A percentile compares a stretch with the other conserved stretches of the same genome.
Conservation (phyloP, 2,113 vertebrate genomes). For the Camelus bactrianus region DNA sequence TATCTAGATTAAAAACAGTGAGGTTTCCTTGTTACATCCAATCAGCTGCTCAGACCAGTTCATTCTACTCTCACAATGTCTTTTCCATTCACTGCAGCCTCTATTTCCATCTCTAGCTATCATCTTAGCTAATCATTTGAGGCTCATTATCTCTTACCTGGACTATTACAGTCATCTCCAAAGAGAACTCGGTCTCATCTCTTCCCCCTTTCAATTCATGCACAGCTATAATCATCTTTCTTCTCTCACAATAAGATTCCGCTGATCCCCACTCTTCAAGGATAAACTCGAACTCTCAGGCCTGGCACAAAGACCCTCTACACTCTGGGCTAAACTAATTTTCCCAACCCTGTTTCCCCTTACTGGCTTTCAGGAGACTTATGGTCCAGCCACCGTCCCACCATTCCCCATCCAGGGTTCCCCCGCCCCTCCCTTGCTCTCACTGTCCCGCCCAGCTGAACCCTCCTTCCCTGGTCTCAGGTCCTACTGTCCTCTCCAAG, state of each 20-base stretch:
- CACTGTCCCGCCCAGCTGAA: neutral
- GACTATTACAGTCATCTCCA: neutral
- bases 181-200: neutral
- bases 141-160: neutral
- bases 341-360: neutral
- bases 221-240: slow-evolving; percentile 17
- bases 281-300: neutral
- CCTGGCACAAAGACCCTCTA: neutral
- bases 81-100: neutral
- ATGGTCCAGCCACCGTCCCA: neutral
- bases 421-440: neutral
- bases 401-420: neutral
- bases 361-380: neutral
- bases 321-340: neutral
- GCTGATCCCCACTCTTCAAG: neutral
- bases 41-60: neutral
- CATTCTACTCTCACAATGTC: neutral
- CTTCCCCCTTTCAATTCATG: neutral
- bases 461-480: neutral
- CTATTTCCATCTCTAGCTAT: neutral
- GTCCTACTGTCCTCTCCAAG: neutral
- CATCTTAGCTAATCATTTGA: neutral
- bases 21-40: neutral
- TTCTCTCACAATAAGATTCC: neutral
- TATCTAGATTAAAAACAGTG: neutral